These are phyloP conservation scores for Aphaenogaster rudis DNA, from an alignment of 1,140 invertebrate genomes.

Conservation along the genomic window DNA sequence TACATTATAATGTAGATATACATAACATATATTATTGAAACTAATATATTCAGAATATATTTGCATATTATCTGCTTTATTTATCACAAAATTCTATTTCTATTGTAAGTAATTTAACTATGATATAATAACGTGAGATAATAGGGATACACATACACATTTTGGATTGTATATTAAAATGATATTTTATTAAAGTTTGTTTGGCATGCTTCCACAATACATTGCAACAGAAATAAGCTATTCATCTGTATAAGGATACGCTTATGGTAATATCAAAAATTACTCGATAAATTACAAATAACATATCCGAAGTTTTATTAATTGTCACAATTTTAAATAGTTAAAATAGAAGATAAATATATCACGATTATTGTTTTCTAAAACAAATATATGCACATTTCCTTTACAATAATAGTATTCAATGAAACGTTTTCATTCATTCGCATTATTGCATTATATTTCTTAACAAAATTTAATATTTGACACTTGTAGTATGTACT, in stretches of 20 bases:
- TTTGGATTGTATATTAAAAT: background rate
- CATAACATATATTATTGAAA: constrained; percentile 26
- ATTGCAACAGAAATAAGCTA: constrained; percentile 19
- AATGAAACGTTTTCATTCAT: background rate
- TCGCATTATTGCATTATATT: background rate
- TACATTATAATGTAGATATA: background rate
- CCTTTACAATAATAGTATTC: background rate
- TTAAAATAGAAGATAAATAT: constrained; percentile 13
- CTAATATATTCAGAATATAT: background rate
- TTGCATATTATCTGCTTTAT: background rate
- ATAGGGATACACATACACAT: background rate
- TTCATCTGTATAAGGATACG: constrained; percentile 2
- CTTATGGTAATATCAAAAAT: constrained; percentile 11
- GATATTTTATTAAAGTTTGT: constrained; percentile 43
- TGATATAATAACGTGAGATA: background rate
- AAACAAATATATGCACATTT: background rate
- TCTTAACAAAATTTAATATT: constrained; percentile 14
- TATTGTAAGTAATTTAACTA: background rate
- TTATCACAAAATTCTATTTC: constrained; percentile 17
- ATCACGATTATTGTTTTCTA: background rate
- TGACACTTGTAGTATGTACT: background rate
- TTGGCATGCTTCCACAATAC: constrained; percentile 17
- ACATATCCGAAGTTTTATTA: background rate
- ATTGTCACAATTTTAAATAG: background rate
- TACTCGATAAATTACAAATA: constrained; percentile 31